Conservation (phyloP, 2,797 vertebrate species). For the Chelon labrosus region DNA sequence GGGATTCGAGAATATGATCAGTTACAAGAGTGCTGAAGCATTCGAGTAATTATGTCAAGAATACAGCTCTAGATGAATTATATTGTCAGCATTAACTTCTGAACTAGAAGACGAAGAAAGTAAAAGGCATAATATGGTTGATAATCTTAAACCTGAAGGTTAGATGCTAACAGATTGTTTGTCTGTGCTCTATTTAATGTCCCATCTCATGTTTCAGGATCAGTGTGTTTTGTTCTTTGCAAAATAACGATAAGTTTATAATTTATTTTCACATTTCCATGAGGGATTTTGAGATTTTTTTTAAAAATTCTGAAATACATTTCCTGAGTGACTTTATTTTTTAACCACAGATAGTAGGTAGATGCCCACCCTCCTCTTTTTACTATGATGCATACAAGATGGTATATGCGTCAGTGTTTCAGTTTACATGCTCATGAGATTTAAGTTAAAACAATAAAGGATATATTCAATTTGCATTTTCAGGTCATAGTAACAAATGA, state of each 20-base stretch:
- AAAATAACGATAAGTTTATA: neutral
- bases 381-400: neutral
- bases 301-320: neutral
- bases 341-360: neutral
- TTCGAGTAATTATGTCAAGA: constrained; percentile 7
- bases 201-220: constrained; percentile 11
- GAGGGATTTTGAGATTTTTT: neutral
- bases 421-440: constrained; percentile 5
- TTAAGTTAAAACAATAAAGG: constrained; percentile 14
- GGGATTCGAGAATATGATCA: constrained; percentile 14
- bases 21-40: neutral
- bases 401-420: neutral
- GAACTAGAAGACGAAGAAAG: constrained; percentile 27
- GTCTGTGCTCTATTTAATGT: constrained; percentile 7
- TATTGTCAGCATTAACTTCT: constrained; percentile 10
- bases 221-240: constrained; percentile 24
- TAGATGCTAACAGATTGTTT: constrained; percentile 3
- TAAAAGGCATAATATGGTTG: constrained; percentile 9
- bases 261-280: neutral
- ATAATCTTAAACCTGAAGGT: constrained; percentile 11
- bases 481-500: constrained; percentile 45
- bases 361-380: neutral
- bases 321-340: neutral
- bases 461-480: constrained; percentile 24
- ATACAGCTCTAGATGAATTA: constrained; percentile 9